phyloP scores from a whole-genome alignment of 2,113 vertebrate species.

The Oryctolagus cuniculus region DNA sequence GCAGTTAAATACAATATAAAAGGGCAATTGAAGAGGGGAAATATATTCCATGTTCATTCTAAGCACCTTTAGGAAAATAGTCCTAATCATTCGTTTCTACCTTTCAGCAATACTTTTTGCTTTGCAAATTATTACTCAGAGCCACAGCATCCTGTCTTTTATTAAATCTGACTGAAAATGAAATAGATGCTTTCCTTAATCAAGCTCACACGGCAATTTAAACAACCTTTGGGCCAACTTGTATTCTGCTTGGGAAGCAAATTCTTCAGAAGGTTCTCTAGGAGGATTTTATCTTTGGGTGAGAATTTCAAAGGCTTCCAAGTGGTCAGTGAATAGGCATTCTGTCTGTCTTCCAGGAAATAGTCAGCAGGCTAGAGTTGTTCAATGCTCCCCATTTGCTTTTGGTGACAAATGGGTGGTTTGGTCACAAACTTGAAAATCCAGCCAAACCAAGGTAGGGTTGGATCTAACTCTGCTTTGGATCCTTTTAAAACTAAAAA shows the following conservation, averaged over 20 bases:
- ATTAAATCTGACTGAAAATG: constrained; percentile 9
- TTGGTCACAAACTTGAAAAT: constrained; percentile 23
- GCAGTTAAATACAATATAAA: background rate
- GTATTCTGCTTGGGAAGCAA: background rate
- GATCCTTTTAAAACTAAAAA: background rate
- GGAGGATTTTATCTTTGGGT: background rate
- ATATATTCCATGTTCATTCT: background rate
- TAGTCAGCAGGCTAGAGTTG: background rate
- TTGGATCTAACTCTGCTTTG: background rate
- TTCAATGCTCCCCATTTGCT: background rate
- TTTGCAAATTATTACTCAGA: background rate
- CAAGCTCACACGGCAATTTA: background rate
- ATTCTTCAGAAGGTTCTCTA: background rate
- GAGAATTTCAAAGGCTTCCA: constrained; percentile 26
- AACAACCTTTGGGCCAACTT: background rate
- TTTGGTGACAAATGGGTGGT: background rate
- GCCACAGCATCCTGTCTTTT: background rate
- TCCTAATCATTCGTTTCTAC: background rate
- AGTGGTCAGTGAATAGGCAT: background rate
- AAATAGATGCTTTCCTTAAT: background rate
- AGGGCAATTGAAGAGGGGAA: background rate
- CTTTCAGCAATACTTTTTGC: background rate
- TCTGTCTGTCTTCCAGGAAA: background rate
- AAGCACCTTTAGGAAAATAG: background rate
- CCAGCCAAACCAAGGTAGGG: background rate